These are phyloP conservation scores for Tanypteryx hageni DNA, from an alignment of 2,888 invertebrate genomes.

Conservation along the genomic window DNA sequence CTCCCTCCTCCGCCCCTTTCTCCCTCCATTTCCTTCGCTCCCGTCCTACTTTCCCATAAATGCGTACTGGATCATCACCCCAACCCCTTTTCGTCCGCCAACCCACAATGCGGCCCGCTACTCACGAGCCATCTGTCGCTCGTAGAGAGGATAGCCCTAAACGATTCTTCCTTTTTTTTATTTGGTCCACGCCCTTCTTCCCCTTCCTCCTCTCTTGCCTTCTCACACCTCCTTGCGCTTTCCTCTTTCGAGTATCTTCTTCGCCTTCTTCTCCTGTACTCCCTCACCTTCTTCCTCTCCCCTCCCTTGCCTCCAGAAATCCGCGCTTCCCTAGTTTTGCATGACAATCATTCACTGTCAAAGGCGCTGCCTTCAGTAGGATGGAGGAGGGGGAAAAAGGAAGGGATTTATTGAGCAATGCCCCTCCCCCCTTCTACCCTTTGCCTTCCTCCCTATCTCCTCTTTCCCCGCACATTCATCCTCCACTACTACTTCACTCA, in stretches of 20 bases:
- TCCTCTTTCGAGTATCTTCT: not conserved
- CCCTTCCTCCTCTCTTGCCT: not conserved
- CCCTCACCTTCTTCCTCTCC: not conserved
- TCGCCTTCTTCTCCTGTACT: too few relatives aligned
- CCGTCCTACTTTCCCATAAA: not conserved
- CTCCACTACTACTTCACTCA: too few relatives aligned
- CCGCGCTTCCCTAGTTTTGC: constrained; percentile 42
- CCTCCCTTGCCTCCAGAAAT: not conserved
- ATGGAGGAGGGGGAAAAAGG: not conserved
- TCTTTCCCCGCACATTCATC: not conserved
- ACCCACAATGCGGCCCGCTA: not conserved
- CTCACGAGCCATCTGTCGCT: constrained; percentile 19
- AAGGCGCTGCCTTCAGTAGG: not conserved
- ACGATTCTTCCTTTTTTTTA: not conserved
- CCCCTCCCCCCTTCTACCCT: not conserved
- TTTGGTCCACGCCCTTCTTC: not conserved
- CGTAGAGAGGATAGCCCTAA: not conserved
- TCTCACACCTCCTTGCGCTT: not conserved
- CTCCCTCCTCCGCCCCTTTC: not conserved
- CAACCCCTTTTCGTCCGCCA: not conserved
- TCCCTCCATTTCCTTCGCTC: not conserved
- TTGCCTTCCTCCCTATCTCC: not conserved
- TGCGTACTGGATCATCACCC: not conserved
- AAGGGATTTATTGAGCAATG: constrained; percentile 40
- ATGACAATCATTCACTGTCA: constrained; percentile 59